Base-by-base conservation (phyloP, 2,888 invertebrate genomes). In the Lasioglossum morio region DNA sequence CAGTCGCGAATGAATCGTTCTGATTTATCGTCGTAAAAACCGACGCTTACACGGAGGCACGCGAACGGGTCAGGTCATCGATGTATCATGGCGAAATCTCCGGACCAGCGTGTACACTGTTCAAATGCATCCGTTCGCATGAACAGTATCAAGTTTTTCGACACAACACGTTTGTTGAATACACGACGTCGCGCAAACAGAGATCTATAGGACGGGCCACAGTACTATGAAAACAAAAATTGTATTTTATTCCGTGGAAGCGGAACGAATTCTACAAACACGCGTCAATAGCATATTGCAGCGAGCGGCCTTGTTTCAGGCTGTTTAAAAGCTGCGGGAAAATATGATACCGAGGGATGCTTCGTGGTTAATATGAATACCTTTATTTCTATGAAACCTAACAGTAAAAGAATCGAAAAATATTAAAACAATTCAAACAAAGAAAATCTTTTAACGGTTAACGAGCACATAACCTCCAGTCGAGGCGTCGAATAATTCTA, bases 1-100 rank as follows among this genome's bases (percentile, higher is more conserved):
- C 78, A 72, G 75, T 12, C 46, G 1, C 48, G 88, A 89, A 91
- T 90, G 88, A 87, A 37, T 14, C 4, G 37, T 74, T 74, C 27
- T 30, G 53, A n/a, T 69, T 69, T 69, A 69, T 69, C 34, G 66
- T 23, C 23, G 37, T 69, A 23, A 34, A 37, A 69, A 37, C 4
- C 66, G 66, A 69, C 66, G 66, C 37, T 69, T 23, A 69, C 66
- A 69, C 34, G 66, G 37, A 69, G 66, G 34, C 37, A 34, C 30
- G 19, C 30, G 34, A 37, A 34, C 10, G 10, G 34, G 16, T 2
- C 66, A 4, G 19, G 23, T 23, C n/a, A 16, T 27, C 16, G 23
- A 4, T 27, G 57, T 30, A 23, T 34, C 53, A 63, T 16, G 37
- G 23, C 30, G 48, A 57, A 78, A 82, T 76, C 77, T 73, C 46